Percentiles rank a stretch among this genome's conserved stretches.
Evolutionary conservation across 1,140 invertebrate species (phyloP).

Genomic region (Polypedilum vanderplanki): DNA sequence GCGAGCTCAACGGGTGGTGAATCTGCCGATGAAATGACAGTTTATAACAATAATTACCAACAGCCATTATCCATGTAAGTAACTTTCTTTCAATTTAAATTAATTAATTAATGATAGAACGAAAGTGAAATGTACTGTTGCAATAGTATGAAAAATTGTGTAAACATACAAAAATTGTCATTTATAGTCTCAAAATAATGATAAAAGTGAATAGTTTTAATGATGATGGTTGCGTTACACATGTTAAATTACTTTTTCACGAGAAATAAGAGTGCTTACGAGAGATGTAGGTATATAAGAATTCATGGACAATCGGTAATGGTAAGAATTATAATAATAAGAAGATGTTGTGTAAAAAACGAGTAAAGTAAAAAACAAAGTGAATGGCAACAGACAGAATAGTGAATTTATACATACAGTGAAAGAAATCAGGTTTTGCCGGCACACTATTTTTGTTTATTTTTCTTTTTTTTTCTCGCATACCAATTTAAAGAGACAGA

Average conservation of each 20-base stretch:
- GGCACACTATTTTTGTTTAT: constrained; percentile 17
- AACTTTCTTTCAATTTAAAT: constrained; percentile 29
- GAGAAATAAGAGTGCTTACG: not conserved
- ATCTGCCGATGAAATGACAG: constrained; percentile 82
- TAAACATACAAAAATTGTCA: not conserved
- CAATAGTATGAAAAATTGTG: not conserved
- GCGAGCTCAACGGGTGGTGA: constrained; percentile 89
- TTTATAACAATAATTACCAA: constrained; percentile 68
- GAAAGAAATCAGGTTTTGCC: constrained; percentile 21
- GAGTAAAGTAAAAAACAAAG: not conserved
- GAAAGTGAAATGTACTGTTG: too few relatives aligned
- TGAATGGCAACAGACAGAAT: constrained; percentile 21
- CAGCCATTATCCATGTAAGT: constrained; percentile 71
- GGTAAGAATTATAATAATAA: not conserved
- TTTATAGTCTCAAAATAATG: not conserved
- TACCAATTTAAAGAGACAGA: too few relatives aligned
- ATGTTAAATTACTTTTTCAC: not conserved
- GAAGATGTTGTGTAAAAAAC: not conserved
- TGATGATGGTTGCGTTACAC: not conserved
- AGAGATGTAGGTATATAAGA: not conserved
- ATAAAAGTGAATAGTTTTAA: not conserved
- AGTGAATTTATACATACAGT: too few relatives aligned
- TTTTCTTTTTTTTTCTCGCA: constrained; percentile 1
- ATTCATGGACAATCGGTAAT: not conserved
- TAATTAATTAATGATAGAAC: not conserved